Base-by-base conservation (phyloP, 1,140 invertebrate species). In the Drosophila ercepeae region DNA sequence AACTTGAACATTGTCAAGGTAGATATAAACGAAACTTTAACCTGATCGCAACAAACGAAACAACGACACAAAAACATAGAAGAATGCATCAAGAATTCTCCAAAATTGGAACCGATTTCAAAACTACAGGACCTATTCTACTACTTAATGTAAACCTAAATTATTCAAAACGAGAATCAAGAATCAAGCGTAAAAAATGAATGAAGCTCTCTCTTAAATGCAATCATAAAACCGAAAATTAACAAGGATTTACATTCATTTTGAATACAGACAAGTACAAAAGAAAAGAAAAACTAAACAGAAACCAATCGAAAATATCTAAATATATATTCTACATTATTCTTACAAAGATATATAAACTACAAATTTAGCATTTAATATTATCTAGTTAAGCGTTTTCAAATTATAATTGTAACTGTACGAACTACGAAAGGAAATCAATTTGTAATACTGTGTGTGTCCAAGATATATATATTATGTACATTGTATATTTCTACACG, bases 381-480 rank as follows among this genome's bases (percentile, higher is more conserved):
- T 44, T 41, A 65, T 44, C 11, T 67, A 53, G 48, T 34, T 67
- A 53, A 67, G 64, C 60, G 48, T 67, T 53, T 67, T 67, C 46
- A 53, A 53, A 67, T 67, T 67, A 45, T 53, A 67, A 36, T 45
- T 67, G 27, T 45, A 67, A 67, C n/a, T n/a, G n/a, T n/a, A n/a
- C n/a, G n/a, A n/a, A n/a, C 21, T 67, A 48, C 46, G 48, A 53
- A 53, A n/a, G 46, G 60, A 67, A 53, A 67, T 67, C 21, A 67
- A 67, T 49, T 61, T 45, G 27, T 67, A 45, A 19, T 69, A 53
- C 14, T 34, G 63, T 74, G 59, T 75, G 45, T 83, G 75, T 75
- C 68, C 74, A 74, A 75, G 58, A 75, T 61, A 77, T 69, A 78
- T 71, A 34, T 68, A 36, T 45, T 69, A 78, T 71, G 41, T 68